A percentile compares a stretch with the other conserved stretches of the same genome.
phyloP scores from a whole-genome alignment of 64 coral and sea anemone genomes.

The Stylophora pistillata region DNA sequence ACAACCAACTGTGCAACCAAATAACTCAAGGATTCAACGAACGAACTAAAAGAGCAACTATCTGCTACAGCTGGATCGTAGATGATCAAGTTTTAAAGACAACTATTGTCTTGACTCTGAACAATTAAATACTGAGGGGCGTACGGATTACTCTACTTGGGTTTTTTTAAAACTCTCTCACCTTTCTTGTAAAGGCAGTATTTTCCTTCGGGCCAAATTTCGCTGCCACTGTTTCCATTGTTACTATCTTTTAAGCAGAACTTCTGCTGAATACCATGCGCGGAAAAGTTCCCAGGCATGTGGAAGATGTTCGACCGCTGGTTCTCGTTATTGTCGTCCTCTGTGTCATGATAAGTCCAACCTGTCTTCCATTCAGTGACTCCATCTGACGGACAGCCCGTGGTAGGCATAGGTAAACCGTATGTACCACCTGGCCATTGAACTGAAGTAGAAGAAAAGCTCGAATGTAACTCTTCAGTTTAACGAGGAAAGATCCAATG shows the following conservation, averaged over 20 bases:
- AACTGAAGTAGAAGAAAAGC: constrained; percentile 39
- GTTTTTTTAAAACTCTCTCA: constrained; percentile 10
- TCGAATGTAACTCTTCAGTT: background rate
- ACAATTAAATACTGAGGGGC: no score
- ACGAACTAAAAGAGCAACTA: no score
- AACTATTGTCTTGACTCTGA: no score
- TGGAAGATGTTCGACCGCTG: constrained; percentile 92
- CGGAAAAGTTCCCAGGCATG: constrained; percentile 97
- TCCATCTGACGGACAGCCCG: constrained; percentile 86
- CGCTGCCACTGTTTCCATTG: constrained; percentile 64
- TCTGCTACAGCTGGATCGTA: no score
- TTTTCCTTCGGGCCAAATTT: constrained; percentile 99
- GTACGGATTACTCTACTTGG: no score
- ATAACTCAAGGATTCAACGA: no score
- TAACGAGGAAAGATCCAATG: no score
- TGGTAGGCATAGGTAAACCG: constrained; percentile 86
- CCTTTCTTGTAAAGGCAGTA: constrained; percentile 99
- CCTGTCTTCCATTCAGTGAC: constrained; percentile 83
- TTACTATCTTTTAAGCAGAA: constrained; percentile 88
- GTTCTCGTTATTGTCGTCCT: constrained; percentile 94
- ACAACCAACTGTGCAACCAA: no score
- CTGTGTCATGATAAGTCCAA: constrained; percentile 98
- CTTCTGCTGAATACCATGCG: constrained; percentile 97
- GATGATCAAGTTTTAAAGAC: no score
- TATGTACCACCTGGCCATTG: constrained; percentile 95